These are phyloP conservation scores for Xestobium rufovillosum DNA, from an alignment of 2,888 invertebrate genomes.

Conservation along the genomic window DNA sequence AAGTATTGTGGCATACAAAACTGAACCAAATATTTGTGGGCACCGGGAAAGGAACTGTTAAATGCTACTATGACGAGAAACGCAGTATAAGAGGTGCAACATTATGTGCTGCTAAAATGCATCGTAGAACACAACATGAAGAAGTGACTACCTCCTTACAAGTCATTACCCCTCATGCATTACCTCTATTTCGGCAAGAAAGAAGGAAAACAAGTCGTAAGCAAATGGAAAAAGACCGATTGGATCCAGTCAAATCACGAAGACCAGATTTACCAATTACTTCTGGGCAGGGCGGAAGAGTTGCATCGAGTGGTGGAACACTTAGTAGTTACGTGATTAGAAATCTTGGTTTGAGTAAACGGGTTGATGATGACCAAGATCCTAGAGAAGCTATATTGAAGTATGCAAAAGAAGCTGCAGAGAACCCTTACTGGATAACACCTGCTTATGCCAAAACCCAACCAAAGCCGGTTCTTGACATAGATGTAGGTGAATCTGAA, in stretches of 20 bases:
- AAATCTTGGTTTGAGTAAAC: conserved; percentile 87
- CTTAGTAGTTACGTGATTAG: conserved; percentile 87
- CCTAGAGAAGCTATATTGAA: conserved; percentile 92
- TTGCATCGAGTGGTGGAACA: conserved; percentile 91
- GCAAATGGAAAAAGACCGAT: conserved; percentile 82
- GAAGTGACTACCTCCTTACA: conserved; percentile 87
- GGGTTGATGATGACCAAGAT: conserved; percentile 87
- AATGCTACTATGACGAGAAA: conserved; percentile 84
- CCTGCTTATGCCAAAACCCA: conserved; percentile 88
- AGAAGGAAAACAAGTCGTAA: conserved; percentile 82
- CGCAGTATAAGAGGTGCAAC: conserved; percentile 86
- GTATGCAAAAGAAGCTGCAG: conserved; percentile 89
- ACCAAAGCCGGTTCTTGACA: conserved; percentile 72
- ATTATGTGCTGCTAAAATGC: conserved; percentile 75
- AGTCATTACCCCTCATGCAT: conserved; percentile 92
- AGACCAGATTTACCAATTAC: conserved; percentile 82
- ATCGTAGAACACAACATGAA: conserved; percentile 69
- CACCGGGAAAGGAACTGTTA: conserved; percentile 82
- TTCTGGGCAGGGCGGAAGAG: conserved; percentile 82
- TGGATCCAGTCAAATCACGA: conserved; percentile 77
- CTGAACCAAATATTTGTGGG: conserved; percentile 95
- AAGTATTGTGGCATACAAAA: conserved; percentile 92
- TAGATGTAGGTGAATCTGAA: conserved; percentile 37
- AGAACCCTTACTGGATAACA: conserved; percentile 95
- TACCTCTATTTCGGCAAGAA: conserved; percentile 92